Base-by-base conservation (phyloP, 2,113 vertebrate species). In the Cettia cetti region DNA sequence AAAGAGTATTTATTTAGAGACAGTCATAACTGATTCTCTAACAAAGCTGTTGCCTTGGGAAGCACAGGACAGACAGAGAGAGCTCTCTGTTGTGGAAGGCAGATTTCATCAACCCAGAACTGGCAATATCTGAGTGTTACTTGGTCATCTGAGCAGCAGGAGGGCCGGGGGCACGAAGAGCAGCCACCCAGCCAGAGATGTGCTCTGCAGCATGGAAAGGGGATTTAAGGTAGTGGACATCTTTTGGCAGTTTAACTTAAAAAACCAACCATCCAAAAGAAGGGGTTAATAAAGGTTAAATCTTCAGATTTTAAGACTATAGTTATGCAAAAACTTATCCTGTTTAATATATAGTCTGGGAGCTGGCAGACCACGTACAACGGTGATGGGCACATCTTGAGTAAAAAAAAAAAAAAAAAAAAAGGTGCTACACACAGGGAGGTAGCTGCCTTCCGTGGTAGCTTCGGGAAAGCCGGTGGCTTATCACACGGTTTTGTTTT, bases 371-470 rank as follows among this genome's bases (percentile, higher is more conserved):
- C 11, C 40, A 6, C 2, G 9, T 20, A 35, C 17, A 15, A 31
- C 0, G 3, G 33, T 9, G 66, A 42, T 3, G 42, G 31, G 15
- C 22, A 49, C 24, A 13, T 7, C 40, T 11, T 10, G 18, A 33
- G 26, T 9, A 15, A 37, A 19, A n/a, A 26, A 15, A 10, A 0
- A 4, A 33, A 26, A 8, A 15, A 37, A 19, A n/a, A 26, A 15
- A 10, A 0, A 4, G 10, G 12, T 6, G 7, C 28, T 12, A 2
- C 14, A 49, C 49, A 6, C 5, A 21, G 7, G 37, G 24, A 5
- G 3, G 40, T 24, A 17, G 21, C 54, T 37, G 40, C 60, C 68
- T 13, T 9, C 21, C 5, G 12, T 0, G 35, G 17, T 0, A 10
- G 33, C 44, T 42, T 3, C 24, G 33, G 26, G 69, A 72, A 16